phyloP scores from a whole-genome alignment of 2,113 vertebrate genomes.

The Herpailurus yagouaroundi region DNA sequence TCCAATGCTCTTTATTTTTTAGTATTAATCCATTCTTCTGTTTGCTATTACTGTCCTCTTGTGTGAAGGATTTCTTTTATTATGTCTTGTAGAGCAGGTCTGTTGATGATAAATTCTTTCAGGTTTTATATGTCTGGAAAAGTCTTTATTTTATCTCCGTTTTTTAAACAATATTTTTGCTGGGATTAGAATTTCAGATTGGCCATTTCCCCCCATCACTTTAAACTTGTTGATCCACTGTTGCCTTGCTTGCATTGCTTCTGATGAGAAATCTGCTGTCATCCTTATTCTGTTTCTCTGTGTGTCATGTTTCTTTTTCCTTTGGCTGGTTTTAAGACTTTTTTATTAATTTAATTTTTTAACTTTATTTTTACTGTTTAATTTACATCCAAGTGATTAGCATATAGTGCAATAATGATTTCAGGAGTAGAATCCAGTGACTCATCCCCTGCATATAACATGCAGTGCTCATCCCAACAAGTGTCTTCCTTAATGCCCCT shows the following conservation, averaged over 20 bases:
- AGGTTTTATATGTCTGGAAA: neutral
- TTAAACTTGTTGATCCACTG: neutral
- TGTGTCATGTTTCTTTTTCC: neutral
- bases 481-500: too few species aligned
- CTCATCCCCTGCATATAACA: too few species aligned
- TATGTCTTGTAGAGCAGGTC: neutral
- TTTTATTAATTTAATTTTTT: neutral
- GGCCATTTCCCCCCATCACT: neutral
- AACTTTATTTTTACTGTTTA: too few species aligned
- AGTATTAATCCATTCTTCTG: neutral
- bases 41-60: neutral
- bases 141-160: neutral
- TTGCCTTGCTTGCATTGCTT: neutral
- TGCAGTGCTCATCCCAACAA: too few species aligned
- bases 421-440: too few species aligned
- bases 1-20: neutral
- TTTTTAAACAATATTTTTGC: conserved; percentile 29
- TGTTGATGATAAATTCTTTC: neutral
- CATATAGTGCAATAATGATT: too few species aligned
- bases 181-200: neutral
- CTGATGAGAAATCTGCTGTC: neutral
- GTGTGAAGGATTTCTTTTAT: neutral
- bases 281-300: neutral
- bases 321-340: neutral
- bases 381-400: too few species aligned